Evolutionary conservation across 1,140 invertebrate genomes (phyloP), one percentile per base, ranked within the genome.

Genomic region (Nasonia longicornis): DNA sequence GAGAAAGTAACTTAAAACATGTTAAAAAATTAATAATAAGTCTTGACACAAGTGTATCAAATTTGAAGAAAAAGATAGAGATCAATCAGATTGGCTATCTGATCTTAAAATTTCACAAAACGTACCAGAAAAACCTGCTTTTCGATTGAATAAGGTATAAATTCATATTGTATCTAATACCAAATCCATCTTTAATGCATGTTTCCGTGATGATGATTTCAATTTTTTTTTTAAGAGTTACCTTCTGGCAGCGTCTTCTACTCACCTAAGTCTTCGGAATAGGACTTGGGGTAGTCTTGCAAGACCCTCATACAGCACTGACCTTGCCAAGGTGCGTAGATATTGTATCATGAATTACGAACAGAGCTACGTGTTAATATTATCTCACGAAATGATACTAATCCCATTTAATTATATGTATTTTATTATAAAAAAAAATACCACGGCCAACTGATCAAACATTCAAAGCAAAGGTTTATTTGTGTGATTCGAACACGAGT

Each of bases 281-380:
- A 89, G 89, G 87, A 90, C 90, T 91, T 91, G 89, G 90, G 90
- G 89, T 89, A 91, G 90, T 90, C 90, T 90, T 89, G 90, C 89
- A 90, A 91, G 90, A 91, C 90, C 90, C 90, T 90, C 88, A 87
- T 86, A 90, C 90, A 91, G 90, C 90, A 90, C 89, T 90, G 90
- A 91, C 90, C 90, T 91, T 91, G 89, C 89, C 90, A 87, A 91
- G 90, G 88, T 91, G 90, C 89, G 90, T 89, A 91, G 90, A 91
- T 90, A 90, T 91, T 89, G 89, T 91, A 90, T 91, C 90, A 91
- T 91, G 89, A 90, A 91, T 91, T 91, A 90, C 88, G 89, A 91
- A 91, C 90, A 91, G 89, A 91, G 89, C 90, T 91, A 91, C 90
- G 90, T 91, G 89, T 91, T 91, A 91, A 91, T 91, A 91, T 91